These are phyloP conservation scores for Centropus bengalensis DNA, from an alignment of 2,113 vertebrate genomes.

Conservation along the genomic window DNA sequence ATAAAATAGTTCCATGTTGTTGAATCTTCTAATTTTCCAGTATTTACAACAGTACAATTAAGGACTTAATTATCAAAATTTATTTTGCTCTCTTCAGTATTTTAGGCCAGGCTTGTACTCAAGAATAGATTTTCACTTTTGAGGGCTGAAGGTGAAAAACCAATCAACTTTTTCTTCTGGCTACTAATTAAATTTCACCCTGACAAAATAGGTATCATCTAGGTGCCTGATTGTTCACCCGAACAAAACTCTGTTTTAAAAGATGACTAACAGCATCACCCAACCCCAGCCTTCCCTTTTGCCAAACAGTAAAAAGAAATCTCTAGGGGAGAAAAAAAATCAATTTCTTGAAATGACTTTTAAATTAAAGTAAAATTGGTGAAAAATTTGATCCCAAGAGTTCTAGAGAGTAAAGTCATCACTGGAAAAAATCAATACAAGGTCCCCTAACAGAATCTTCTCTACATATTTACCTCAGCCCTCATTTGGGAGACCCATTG, in stretches of 20 bases:
- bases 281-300: neutral
- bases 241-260: neutral
- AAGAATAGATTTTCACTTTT: neutral
- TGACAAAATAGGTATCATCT: neutral
- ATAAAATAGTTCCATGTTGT: neutral
- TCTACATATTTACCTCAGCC: neutral
- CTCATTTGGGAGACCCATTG: neutral
- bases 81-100: neutral
- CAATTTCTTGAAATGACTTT: neutral
- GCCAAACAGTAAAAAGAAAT: neutral
- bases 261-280: neutral
- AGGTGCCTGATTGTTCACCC: neutral
- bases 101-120: neutral
- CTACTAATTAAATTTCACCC: neutral
- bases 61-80: neutral
- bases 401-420: neutral
- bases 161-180: neutral
- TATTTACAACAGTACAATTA: neutral
- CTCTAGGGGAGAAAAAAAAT: neutral
- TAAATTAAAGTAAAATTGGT: neutral
- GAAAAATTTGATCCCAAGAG: neutral
- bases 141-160: neutral
- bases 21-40: neutral
- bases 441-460: neutral
- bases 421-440: neutral